A percentile compares a stretch with the other conserved stretches of the same genome.
These are phyloP conservation scores for Busseola fusca DNA, from an alignment of 2,888 invertebrate species.

Conservation along the genomic window DNA sequence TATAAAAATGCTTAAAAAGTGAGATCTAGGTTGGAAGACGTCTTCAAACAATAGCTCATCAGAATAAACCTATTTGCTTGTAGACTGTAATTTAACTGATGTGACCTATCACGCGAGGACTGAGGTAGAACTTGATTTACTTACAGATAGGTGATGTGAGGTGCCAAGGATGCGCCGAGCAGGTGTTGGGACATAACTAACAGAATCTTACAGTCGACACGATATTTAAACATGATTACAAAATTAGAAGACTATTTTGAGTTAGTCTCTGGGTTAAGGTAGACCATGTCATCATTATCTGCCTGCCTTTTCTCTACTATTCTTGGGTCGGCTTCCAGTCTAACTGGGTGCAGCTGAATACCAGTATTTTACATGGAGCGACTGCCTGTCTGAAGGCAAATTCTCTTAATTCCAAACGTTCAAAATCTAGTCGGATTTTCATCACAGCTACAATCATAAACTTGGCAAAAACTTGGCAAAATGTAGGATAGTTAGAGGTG, in stretches of 20 bases:
- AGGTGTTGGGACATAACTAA: neutral
- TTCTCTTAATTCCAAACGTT: too few species aligned
- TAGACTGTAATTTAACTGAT: constrained; percentile 18
- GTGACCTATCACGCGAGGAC: constrained; percentile 43
- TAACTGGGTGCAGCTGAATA: neutral
- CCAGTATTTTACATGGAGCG: neutral
- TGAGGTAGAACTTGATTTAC: neutral
- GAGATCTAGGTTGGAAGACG: neutral
- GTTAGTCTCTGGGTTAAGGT: neutral
- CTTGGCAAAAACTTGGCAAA: too few species aligned
- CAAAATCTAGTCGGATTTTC: too few species aligned
- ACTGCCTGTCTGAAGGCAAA: neutral
- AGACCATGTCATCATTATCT: neutral
- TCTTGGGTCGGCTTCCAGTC: neutral
- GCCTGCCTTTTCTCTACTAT: neutral
- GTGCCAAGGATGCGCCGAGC: constrained; percentile 34
- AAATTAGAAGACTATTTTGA: neutral
- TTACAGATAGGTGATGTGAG: constrained; percentile 12
- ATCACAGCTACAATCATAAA: too few species aligned
- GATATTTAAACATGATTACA: neutral
- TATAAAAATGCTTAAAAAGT: neutral
- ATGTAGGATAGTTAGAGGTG: too few species aligned
- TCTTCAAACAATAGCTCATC: constrained; percentile 24
- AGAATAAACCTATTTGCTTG: constrained; percentile 2
- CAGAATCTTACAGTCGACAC: neutral